Base-by-base conservation (phyloP, 2,888 invertebrate species). In the Griposia aprilina region DNA sequence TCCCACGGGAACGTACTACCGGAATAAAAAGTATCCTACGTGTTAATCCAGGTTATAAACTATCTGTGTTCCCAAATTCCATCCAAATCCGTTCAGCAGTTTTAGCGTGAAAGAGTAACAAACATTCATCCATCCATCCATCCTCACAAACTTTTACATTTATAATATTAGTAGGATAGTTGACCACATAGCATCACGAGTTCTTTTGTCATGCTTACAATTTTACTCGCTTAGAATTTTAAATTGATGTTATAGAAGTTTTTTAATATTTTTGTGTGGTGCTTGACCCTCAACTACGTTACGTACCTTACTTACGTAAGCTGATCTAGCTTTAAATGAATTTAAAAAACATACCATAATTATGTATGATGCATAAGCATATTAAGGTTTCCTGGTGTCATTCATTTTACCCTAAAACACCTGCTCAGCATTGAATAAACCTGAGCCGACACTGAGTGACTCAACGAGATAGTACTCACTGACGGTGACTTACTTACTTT, bases 141-240 rank as follows among this genome's bases (percentile, higher is more conserved):
- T n/a, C n/a, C n/a, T n/a, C n/a, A n/a, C n/a, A n/a, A n/a, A n/a
- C n/a, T n/a, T n/a, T n/a, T n/a, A n/a, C n/a, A n/a, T n/a, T n/a
- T n/a, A n/a, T n/a, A n/a, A n/a, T n/a, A n/a, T n/a, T n/a, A n/a
- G n/a, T n/a, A n/a, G n/a, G n/a, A n/a, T 50, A 36, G 20, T 55
- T 57, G 2, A 36, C 7, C 36, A 36, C 70, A 84, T 82, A 59
- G 0, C 17, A 50, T 63, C 74, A 84, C 80, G 82, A 11, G 50
- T 70, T 69, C 15, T 66, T 41, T 15, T 48, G 67, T 71, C 66
- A 60, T 71, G 45, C 45, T 41, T 41, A 41, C 7, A 41, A 41
- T 62, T 15, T 17, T 10, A 71, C 50, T 41, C 26, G 70, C 10
- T 57, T 57, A 6, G 73, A 60, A 60, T 60, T 60, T 60, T 60